A percentile compares a stretch with the other conserved stretches of the same genome.
These are phyloP conservation scores for Phalacrocorax carbo DNA, from an alignment of 2,113 vertebrate species.

Conservation along the genomic window DNA sequence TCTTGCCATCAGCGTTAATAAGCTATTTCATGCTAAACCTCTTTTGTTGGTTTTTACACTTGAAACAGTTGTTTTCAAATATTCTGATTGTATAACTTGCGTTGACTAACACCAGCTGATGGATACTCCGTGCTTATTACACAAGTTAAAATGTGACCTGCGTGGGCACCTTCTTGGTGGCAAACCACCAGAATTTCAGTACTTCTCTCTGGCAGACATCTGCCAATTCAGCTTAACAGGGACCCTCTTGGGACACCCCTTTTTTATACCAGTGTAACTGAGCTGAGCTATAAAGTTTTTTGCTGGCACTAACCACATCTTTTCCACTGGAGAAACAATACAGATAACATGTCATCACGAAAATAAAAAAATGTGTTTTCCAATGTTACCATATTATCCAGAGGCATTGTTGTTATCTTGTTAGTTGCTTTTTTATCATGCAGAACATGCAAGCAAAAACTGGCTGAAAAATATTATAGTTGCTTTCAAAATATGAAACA, in stretches of 20 bases:
- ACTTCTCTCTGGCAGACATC: not conserved
- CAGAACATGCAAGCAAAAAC: not conserved
- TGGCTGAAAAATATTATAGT: not conserved
- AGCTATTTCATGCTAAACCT: not conserved
- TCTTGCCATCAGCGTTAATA: not conserved
- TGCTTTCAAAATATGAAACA: slow-evolving; percentile 30
- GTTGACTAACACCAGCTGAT: not conserved
- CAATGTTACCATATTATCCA: not conserved
- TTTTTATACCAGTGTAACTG: not conserved
- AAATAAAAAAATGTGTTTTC: not conserved
- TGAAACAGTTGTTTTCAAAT: not conserved
- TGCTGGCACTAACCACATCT: not conserved
- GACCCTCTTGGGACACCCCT: not conserved
- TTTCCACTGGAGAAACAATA: not conserved
- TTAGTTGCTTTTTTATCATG: not conserved
- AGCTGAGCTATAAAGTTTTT: not conserved
- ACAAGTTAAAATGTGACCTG: not conserved
- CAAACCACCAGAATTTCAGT: not conserved
- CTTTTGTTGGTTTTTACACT: not conserved
- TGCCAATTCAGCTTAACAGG: not conserved
- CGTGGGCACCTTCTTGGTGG: not conserved
- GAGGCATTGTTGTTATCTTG: not conserved
- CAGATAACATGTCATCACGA: not conserved
- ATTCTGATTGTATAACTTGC: not conserved
- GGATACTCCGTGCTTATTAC: not conserved